These are phyloP conservation scores for Pimephales promelas DNA, from an alignment of 2,113 vertebrate species.

Conservation along the genomic window DNA sequence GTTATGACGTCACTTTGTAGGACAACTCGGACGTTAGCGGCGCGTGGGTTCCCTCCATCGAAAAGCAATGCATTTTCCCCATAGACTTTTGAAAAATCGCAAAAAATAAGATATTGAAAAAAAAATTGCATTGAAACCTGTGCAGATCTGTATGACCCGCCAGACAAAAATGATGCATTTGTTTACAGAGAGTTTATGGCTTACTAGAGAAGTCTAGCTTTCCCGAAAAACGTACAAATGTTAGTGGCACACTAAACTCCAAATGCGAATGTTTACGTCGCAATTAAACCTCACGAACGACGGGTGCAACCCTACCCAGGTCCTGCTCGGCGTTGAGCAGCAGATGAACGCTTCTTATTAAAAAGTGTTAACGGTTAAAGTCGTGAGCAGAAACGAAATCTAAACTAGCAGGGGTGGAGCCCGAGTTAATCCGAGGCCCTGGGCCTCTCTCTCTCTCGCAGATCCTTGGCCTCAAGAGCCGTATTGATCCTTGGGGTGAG, in stretches of 20 bases:
- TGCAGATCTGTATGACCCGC: neutral
- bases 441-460: constrained; percentile 28
- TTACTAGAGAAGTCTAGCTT: neutral
- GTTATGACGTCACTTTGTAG: too few relatives aligned
- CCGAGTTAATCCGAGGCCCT: constrained; percentile 44
- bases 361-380: constrained; percentile 72
- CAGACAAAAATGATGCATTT: too few relatives aligned
- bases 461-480: constrained; percentile 64
- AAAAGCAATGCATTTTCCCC: too few relatives aligned
- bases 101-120: too few relatives aligned
- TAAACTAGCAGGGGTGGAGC: constrained; percentile 56
- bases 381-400: constrained; percentile 54
- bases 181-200: neutral
- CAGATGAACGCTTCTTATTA: constrained; percentile 70
- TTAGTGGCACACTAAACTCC: neutral
- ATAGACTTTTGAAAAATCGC: too few relatives aligned
- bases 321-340: constrained; percentile 18
- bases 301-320: constrained; percentile 29
- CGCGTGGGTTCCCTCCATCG: too few relatives aligned
- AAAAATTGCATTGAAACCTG: neutral
- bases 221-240: neutral
- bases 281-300: neutral
- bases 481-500: constrained; percentile 69
- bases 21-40: too few relatives aligned
- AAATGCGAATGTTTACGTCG: neutral